phyloP scores from a whole-genome alignment of 2,113 vertebrate species.

The Microcebus jonahi region DNA sequence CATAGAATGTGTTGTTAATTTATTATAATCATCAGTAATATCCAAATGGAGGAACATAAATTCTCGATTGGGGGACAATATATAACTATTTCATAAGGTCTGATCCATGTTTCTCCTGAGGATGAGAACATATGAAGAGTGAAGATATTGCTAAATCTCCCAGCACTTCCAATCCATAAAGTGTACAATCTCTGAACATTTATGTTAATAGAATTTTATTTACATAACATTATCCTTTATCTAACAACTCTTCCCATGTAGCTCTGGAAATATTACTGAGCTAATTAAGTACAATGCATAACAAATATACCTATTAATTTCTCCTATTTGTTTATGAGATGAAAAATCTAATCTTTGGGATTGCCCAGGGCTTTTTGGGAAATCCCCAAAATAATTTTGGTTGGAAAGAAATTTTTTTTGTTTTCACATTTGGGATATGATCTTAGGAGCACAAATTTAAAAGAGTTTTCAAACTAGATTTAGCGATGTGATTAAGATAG shows the following conservation, averaged over 20 bases:
- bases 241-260: not conserved
- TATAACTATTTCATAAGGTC: not conserved
- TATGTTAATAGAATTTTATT: slow-evolving; percentile 31
- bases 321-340: not conserved
- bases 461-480: not conserved
- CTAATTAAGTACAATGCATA: not conserved
- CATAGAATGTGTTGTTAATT: not conserved
- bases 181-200: not conserved
- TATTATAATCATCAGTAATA: not conserved
- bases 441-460: not conserved
- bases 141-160: not conserved
- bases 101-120: not conserved
- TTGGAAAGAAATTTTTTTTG: not conserved
- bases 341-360: slow-evolving; percentile 11
- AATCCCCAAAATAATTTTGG: not conserved
- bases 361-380: not conserved
- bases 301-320: not conserved
- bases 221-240: not conserved
- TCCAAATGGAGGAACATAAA: not conserved
- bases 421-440: not conserved
- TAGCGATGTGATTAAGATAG: not conserved
- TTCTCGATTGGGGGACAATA: not conserved
- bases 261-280: not conserved
- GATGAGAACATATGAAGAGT: not conserved
- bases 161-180: not conserved